phyloP scores from a whole-genome alignment of 2,113 vertebrate genomes.

The Trichomycterus rosablanca region DNA sequence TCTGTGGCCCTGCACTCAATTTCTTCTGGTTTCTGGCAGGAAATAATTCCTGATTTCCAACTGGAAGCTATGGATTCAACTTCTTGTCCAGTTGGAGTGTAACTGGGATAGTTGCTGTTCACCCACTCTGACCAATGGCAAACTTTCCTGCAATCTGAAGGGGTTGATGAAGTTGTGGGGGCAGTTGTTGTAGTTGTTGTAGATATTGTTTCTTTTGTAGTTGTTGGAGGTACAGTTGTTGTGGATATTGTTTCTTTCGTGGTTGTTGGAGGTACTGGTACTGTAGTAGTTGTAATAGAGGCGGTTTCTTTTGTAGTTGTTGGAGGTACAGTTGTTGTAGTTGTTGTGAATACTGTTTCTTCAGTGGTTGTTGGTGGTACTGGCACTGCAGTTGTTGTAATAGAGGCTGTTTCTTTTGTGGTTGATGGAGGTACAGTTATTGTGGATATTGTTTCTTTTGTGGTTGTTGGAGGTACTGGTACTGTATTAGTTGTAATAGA shows the following conservation, averaged over 20 bases:
- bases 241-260: not conserved
- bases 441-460: not conserved
- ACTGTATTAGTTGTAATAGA: no score
- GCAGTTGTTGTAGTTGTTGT: not conserved
- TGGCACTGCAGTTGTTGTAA: no score
- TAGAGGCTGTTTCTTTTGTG: not conserved
- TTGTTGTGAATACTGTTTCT: not conserved
- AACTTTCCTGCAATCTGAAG: not conserved
- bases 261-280: not conserved
- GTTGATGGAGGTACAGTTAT: no score
- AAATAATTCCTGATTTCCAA: not conserved
- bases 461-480: no score
- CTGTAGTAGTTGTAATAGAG: not conserved
- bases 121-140: constrained; percentile 9
- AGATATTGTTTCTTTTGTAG: not conserved
- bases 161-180: not conserved
- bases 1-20: not conserved
- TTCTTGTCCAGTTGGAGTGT: not conserved
- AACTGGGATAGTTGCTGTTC: not conserved
- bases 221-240: not conserved
- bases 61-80: not conserved
- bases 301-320: not conserved
- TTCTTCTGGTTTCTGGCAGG: not conserved
- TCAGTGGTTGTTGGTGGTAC: no score
- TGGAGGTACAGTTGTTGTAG: not conserved